Evolutionary conservation across 1,140 invertebrate species (phyloP).

Genomic region (Pogonomyrmex barbatus): DNA sequence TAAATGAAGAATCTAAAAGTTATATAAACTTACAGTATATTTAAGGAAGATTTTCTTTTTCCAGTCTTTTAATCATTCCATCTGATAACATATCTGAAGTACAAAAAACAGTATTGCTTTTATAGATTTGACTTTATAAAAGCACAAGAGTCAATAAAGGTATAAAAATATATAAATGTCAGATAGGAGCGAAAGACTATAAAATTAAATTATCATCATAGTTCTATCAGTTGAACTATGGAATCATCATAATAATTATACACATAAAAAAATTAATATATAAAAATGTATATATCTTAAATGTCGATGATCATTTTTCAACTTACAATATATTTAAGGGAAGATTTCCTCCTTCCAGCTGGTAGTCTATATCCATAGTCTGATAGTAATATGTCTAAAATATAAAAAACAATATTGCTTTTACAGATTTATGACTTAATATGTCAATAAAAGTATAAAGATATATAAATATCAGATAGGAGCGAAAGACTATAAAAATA

Average conservation of each 20-base stretch:
- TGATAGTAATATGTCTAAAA: conserved; percentile 8
- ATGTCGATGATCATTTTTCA: not conserved
- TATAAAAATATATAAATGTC: conserved; percentile 64
- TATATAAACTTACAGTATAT: conserved; percentile 15
- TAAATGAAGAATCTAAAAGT: not conserved
- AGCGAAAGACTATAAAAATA: conserved; percentile 82
- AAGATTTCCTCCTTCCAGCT: not conserved
- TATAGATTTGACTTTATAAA: not conserved
- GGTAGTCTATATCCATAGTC: not conserved
- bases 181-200: conserved; percentile 85
- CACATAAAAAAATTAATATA: conserved; percentile 73
- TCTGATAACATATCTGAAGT: conserved; percentile 10
- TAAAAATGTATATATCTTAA: not conserved
- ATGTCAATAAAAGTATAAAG: not conserved
- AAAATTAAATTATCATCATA: conserved; percentile 71
- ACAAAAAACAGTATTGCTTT: conserved; percentile 3
- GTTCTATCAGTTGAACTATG: conserved; percentile 81
- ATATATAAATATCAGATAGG: conserved; percentile 80
- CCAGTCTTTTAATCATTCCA: not conserved
- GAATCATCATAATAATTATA: conserved; percentile 71
- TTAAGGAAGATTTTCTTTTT: not conserved
- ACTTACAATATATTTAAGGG: conserved; percentile 13
- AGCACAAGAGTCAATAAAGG: not conserved
- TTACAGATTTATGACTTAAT: not conserved
- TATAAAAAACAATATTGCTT: not conserved